Base-by-base conservation (phyloP, 1,140 invertebrate species). In the Tribolium madens region DNA sequence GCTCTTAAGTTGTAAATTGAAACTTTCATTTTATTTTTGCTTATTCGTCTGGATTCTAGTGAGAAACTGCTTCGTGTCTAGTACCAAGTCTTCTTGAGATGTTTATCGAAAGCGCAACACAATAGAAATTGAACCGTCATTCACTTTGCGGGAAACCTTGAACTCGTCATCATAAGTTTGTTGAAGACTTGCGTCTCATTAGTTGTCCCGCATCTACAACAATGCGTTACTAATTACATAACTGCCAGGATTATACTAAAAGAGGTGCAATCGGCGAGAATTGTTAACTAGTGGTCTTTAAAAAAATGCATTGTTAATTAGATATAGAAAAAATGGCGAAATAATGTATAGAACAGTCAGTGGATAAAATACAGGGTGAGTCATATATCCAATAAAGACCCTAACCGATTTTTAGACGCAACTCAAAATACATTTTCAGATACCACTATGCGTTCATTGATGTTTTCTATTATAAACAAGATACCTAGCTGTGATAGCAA, bases 161-260 rank as follows among this genome's bases (percentile, higher is more conserved):
- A 72, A 72, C 70, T 72, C 70, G 46, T 72, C 70, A 53, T 64
- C 57, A 33, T 64, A 64, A 64, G 57, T 64, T 64, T 64, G 57
- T 14, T 33, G 26, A 64, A 64, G 26, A 21, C 57, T 21, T 64
- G 57, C 57, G 57, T 64, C 57, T 64, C 57, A 64, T 64, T 64
- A 64, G 57, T 33, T 64, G 57, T 64, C 57, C 26, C 57, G 57
- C 26, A 64, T 64, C 57, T 26, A 53, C 70, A 72, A 53, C 70
- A 72, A 72, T 72, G 70, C 70, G 70, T 72, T 72, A 72, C 70
- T 72, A 72, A 72, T 72, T 72, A 72, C 70, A 53, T 53, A 72
- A 72, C 70, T 48, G 18, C 26, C 48, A 64, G 13, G 10, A 64
- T 64, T 64, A 64, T 12, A 18, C 26, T 5, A 14, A 17, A 64